A percentile compares a stretch with the other conserved stretches of the same genome.
Evolutionary conservation across 2,888 invertebrate genomes (phyloP).

Genomic region (Drosophila prostipennis): DNA sequence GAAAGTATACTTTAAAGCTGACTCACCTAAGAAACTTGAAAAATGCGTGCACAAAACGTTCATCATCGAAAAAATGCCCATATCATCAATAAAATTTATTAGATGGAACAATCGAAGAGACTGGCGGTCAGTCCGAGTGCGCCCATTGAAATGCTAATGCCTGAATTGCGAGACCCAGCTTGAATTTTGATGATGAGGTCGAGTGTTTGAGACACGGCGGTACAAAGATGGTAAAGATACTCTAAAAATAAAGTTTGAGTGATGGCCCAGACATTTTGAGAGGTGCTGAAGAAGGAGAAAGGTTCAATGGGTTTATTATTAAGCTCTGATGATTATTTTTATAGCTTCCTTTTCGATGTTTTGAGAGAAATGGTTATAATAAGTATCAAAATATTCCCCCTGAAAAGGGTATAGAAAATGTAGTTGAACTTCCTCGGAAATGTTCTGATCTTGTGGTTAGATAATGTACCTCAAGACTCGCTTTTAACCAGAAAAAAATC

Average conservation of each 20-base stretch:
- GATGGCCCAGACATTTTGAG: conserved; percentile 7
- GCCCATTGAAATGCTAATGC: conserved; percentile 43
- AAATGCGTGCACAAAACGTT: conserved; percentile 1
- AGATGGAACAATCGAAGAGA: conserved; percentile 27
- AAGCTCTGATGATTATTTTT: background rate
- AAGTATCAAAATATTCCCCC: background rate
- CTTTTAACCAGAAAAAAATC: conserved; percentile 18
- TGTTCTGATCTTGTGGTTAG: conserved; percentile 32
- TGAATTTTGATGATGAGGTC: conserved; percentile 31
- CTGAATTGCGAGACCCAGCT: conserved; percentile 37
- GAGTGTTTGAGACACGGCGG: conserved; percentile 32
- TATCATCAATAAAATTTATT: conserved; percentile 33
- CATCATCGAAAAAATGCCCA: background rate
- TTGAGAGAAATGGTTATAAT: background rate
- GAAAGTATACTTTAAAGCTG: conserved; percentile 6
- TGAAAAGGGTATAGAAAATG: conserved; percentile 13
- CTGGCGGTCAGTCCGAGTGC: conserved; percentile 22
- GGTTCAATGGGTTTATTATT: conserved; percentile 3
- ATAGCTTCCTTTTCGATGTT: background rate
- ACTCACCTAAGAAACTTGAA: background rate
- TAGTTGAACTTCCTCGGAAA: conserved; percentile 1
- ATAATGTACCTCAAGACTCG: conserved; percentile 35
- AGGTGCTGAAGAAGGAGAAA: conserved; percentile 19
- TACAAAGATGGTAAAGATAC: conserved; percentile 18
- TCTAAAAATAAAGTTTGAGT: conserved; percentile 21